Conservation (phyloP, 2,113 vertebrate genomes). For the Baryphthengus martii region DNA sequence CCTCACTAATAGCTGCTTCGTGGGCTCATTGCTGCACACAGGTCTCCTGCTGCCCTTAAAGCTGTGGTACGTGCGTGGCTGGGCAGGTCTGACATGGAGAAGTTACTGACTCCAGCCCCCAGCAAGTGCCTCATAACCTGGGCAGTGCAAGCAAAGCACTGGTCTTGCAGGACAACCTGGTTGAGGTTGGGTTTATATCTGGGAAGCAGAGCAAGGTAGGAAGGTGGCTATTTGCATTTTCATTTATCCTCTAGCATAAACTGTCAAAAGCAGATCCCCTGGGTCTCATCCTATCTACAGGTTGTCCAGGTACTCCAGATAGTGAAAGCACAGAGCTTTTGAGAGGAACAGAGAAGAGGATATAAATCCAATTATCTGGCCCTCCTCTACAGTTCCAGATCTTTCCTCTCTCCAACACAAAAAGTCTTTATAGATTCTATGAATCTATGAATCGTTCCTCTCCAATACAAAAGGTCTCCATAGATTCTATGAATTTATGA, state of each 20-base stretch:
- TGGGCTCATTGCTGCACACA: not conserved
- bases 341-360: not conserved
- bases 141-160: not conserved
- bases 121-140: not conserved
- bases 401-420: not conserved
- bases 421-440: no score
- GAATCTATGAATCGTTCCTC: not conserved
- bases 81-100: not conserved
- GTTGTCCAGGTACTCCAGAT: not conserved
- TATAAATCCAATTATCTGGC: not conserved
- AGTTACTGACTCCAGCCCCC: not conserved
- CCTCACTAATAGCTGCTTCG: not conserved
- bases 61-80: accelerated
- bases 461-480: not conserved
- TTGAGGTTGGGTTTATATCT: not conserved
- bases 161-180: not conserved
- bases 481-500: no score
- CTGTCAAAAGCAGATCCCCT: not conserved
- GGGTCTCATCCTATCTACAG: not conserved
- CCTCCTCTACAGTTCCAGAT: not conserved
- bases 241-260: not conserved
- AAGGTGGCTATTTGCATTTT: not conserved
- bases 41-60: not conserved
- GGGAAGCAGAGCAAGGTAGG: not conserved
- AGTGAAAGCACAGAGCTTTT: not conserved